A percentile compares a stretch with the other conserved stretches of the same genome.
Conservation (phyloP, 2,797 vertebrate genomes). For the Rhodeus uyekii region DNA sequence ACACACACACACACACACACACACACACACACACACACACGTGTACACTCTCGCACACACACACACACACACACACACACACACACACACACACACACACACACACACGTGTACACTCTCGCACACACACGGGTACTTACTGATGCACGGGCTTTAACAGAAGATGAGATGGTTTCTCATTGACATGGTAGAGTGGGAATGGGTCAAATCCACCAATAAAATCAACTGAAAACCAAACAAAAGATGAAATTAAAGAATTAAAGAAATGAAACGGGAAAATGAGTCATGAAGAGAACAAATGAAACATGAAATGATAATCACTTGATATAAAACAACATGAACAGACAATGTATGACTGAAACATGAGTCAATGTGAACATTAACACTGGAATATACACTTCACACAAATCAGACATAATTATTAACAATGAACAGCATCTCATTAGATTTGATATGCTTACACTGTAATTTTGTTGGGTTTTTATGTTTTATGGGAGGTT, state of each 20-base stretch:
- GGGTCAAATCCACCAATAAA: constrained; percentile 99
- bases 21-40: too few species aligned
- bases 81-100: constrained; percentile 1
- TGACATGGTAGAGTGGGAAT: constrained; percentile 95
- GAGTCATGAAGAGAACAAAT: constrained; percentile 25
- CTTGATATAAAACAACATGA: constrained; percentile 9
- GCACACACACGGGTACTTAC: constrained; percentile 80
- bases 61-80: not conserved
- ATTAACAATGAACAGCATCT: constrained; percentile 2
- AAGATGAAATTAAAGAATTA: constrained; percentile 52
- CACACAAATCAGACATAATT: not conserved
- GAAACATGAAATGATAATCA: constrained; percentile 39
- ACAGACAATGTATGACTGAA: constrained; percentile 8
- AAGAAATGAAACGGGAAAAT: constrained; percentile 38
- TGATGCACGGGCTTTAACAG: constrained; percentile 89
- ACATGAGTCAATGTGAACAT: constrained; percentile 11
- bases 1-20: too few species aligned
- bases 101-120: constrained; percentile 27
- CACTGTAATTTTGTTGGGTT: too few species aligned
- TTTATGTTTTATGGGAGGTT: too few species aligned
- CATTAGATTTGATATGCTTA: constrained; percentile 17
- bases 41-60: not conserved
- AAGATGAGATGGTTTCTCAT: constrained; percentile 93
- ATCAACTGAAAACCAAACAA: constrained; percentile 92
- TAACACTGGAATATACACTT: not conserved